Evolutionary conservation across 2,113 vertebrate species (phyloP).

Genomic region (Rhinichthys klamathensis): DNA sequence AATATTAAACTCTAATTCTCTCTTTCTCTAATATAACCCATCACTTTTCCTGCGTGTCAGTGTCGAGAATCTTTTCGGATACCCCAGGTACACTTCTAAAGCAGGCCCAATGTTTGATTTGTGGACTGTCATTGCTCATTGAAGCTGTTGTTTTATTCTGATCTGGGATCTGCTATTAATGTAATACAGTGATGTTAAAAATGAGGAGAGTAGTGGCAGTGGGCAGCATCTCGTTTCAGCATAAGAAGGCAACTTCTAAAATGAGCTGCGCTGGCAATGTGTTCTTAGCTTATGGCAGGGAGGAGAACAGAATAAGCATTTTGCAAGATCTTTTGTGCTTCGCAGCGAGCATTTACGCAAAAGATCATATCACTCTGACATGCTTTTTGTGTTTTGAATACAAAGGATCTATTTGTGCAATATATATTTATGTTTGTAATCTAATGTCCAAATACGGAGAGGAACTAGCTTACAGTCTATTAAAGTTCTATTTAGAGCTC

Average conservation of each 20-base stretch:
- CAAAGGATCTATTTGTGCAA: neutral
- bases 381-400: conserved; percentile 5
- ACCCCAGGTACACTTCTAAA: conserved; percentile 71
- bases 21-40: conserved; percentile 11
- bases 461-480: neutral
- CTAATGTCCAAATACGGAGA: neutral
- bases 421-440: neutral
- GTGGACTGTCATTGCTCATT: neutral
- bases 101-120: conserved; percentile 77
- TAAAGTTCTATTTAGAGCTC: neutral
- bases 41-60: conserved; percentile 64
- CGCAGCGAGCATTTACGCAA: neutral
- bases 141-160: conserved; percentile 8
- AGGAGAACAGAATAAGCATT: neutral
- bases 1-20: neutral
- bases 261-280: neutral
- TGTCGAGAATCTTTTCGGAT: conserved; percentile 83
- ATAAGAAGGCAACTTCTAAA: neutral
- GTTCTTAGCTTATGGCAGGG: neutral
- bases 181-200: neutral
- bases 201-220: neutral
- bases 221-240: neutral
- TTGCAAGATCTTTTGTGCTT: conserved; percentile 11
- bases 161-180: neutral
- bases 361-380: neutral